Base-by-base conservation (phyloP, 2,888 invertebrate species). In the Brachyopa scutellaris region DNA sequence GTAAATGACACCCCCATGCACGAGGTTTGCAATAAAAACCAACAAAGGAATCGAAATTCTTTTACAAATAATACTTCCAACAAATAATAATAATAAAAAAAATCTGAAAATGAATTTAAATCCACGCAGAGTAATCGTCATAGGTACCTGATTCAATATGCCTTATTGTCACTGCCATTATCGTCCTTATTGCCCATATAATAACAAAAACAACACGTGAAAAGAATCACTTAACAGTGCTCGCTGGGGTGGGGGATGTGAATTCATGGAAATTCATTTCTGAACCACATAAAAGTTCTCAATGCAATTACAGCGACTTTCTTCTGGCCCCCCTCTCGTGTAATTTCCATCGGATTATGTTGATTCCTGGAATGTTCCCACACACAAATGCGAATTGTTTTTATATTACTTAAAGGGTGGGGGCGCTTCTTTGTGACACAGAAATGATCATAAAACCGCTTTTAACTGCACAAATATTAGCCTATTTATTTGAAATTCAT, bases 401-500 rank as follows among this genome's bases (percentile, higher is more conserved):
- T n/a, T n/a, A n/a, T n/a, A 21, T n/a, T 19, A 19, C 21, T 8
- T 13, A 7, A 11, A 17, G 36, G 33, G 21, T 5, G 21, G 23
- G 3, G 0, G 13, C 3, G 26, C 11, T 47, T 11, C 2, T 11
- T 15, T 62, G 36, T 49, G 62, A 8, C 49, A 11, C 47, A 36
- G 36, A 23, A 47, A 62, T 62, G 49, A 47, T 47, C 62, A 17
- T 49, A 38, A 62, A n/a, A n/a, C n/a, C 26, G 62, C 47, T 38
- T 62, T 62, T 36, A 62, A 36, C 47, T 64, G 64, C 49, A 51
- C 38, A 51, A 51, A 64, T 29, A 64, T 38, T 26, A 64, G 64
- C 11, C 38, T 49, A 36, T 49, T 36, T 38, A 49, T 62, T 2
- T 21, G 61, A 15, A 33, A 61, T 17, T 31, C 21, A 61, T 45